Evolutionary conservation across 2,797 vertebrate genomes (phyloP).

Genomic region (Lacerta viridis): DNA sequence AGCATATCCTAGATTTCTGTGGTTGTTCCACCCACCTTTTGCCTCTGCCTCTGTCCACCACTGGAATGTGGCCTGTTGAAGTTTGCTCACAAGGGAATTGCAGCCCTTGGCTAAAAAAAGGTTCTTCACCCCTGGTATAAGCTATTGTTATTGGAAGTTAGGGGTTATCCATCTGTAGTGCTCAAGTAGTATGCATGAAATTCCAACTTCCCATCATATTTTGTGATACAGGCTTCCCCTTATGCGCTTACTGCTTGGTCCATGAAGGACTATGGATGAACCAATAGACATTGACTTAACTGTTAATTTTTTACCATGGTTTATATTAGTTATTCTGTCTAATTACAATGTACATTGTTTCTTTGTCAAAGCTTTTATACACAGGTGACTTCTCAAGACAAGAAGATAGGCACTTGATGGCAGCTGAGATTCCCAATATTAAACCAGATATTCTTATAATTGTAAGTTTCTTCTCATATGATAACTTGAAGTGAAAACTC

Average conservation of each 20-base stretch:
- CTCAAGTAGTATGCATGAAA: background rate
- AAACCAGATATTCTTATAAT: conserved; percentile 96
- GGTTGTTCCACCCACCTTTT: too few relatives aligned
- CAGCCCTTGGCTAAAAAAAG: background rate
- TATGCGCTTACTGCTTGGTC: background rate
- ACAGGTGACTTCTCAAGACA: conserved; percentile 97
- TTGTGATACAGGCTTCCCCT: background rate
- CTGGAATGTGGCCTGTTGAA: too few relatives aligned
- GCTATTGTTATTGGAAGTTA: background rate
- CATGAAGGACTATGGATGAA: background rate
- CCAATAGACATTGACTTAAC: background rate
- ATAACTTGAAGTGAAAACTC: background rate
- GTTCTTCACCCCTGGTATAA: background rate
- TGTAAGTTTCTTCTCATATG: conserved; percentile 73
- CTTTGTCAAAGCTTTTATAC: conserved; percentile 87
- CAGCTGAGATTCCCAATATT: conserved; percentile 96
- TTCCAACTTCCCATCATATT: background rate
- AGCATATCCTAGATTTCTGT: too few relatives aligned
- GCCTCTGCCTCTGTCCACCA: too few relatives aligned
- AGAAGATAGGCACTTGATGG: conserved; percentile 96
- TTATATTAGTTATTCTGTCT: background rate
- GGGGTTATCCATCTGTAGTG: background rate
- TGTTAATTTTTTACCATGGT: background rate
- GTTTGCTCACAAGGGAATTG: too few relatives aligned
- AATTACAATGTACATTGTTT: conserved; percentile 22